Conservation (phyloP, 2,888 invertebrate genomes). For the Conops quadrifasciatus region DNA sequence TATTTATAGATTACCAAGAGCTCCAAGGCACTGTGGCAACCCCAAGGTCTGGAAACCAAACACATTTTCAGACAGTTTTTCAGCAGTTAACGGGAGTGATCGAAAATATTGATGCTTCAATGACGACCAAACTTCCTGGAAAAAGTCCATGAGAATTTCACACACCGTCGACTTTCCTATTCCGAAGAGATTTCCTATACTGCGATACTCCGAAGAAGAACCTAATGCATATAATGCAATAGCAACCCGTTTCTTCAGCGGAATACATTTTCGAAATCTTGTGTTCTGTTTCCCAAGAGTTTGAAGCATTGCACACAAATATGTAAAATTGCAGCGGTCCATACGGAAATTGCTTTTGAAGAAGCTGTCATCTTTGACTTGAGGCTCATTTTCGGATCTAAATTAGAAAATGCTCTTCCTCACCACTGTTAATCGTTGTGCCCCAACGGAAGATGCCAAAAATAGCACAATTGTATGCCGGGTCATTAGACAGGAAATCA, state of each 20-base stretch:
- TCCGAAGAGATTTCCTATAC: background rate
- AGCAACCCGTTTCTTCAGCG: too few relatives aligned
- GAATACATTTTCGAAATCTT: too few relatives aligned
- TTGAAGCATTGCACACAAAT: too few relatives aligned
- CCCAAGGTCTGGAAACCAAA: background rate
- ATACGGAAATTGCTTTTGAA: too few relatives aligned
- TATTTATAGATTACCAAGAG: conserved; percentile 3
- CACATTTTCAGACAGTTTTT: background rate
- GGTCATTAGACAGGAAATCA: background rate
- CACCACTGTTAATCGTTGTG: background rate
- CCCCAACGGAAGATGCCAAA: too few relatives aligned
- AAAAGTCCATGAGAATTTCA: background rate
- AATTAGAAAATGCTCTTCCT: background rate
- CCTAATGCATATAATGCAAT: background rate
- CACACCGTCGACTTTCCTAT: background rate
- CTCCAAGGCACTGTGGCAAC: conserved; percentile 10
- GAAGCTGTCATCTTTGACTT: too few relatives aligned
- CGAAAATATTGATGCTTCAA: background rate
- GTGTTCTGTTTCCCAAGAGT: too few relatives aligned
- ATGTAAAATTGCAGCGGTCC: too few relatives aligned
- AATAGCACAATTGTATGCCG: background rate
- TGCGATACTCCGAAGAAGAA: background rate
- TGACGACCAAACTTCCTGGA: background rate
- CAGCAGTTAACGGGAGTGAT: background rate
- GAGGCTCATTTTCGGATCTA: background rate